Percentiles rank a stretch among this genome's conserved stretches.
Evolutionary conservation across 2,797 vertebrate genomes (phyloP).

Genomic region (Acrossocheilus fasciatus): DNA sequence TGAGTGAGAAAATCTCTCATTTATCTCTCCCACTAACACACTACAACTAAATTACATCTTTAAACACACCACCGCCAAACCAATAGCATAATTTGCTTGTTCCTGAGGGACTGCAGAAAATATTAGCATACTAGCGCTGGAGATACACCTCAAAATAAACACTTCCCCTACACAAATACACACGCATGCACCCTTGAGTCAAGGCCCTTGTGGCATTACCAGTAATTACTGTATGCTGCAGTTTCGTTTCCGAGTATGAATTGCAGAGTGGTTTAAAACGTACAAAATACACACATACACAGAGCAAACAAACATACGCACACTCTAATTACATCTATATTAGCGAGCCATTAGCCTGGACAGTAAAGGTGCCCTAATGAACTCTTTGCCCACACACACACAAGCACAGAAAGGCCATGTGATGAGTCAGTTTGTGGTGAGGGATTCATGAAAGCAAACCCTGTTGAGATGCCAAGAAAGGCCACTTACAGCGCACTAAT

Average conservation of each 20-base stretch:
- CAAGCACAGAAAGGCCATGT: conserved; percentile 23
- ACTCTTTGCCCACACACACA: conserved; percentile 37
- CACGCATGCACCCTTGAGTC: conserved; percentile 20
- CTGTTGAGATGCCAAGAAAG: conserved; percentile 35
- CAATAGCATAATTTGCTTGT: conserved; percentile 57
- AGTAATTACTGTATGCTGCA: conserved; percentile 19
- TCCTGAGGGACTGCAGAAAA: neutral
- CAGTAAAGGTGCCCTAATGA: conserved; percentile 37
- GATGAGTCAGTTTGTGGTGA: conserved; percentile 43
- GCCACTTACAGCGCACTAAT: conserved; percentile 29
- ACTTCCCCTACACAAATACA: conserved; percentile 26
- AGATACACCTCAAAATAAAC: conserved; percentile 19
- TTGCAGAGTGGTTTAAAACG: neutral
- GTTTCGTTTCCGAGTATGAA: conserved; percentile 7
- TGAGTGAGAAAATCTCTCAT: conserved; percentile 29
- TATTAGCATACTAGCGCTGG: conserved; percentile 2
- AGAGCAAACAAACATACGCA: conserved; percentile 23
- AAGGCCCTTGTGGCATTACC: conserved; percentile 34
- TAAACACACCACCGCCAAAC: conserved; percentile 13
- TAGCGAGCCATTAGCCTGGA: conserved; percentile 61
- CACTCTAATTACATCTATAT: conserved; percentile 37
- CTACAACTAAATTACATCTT: conserved; percentile 36
- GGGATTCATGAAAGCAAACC: conserved; percentile 27
- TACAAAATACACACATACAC: neutral
- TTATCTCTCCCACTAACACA: conserved; percentile 31